Evolutionary conservation across 2,113 vertebrate genomes (phyloP).

Genomic region (Eulacestoma nigropectus): DNA sequence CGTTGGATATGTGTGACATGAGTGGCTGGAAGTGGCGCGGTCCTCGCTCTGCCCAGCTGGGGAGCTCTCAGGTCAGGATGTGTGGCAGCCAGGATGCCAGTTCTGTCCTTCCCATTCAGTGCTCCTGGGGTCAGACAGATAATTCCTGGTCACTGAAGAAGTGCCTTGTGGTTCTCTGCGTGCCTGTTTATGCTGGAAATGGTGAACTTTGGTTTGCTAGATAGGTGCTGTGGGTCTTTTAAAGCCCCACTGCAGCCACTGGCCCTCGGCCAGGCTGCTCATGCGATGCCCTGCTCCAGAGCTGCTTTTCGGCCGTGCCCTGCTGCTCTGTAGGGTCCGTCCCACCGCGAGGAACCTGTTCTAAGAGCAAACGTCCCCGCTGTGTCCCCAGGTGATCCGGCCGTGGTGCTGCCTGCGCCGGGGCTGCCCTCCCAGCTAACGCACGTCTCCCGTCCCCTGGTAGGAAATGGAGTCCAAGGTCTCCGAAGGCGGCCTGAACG

Average conservation of each 20-base stretch:
- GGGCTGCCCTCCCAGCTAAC: constrained; percentile 56
- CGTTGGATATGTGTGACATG: rapidly evolving
- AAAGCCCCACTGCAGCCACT: not conserved
- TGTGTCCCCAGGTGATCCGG: constrained; percentile 73
- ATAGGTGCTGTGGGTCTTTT: not conserved
- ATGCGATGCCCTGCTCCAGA: not conserved
- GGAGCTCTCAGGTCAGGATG: not conserved
- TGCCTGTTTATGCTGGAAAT: not conserved
- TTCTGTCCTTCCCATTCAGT: not conserved
- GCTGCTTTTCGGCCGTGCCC: not conserved
- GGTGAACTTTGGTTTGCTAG: not conserved
- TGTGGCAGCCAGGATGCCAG: not conserved
- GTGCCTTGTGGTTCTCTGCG: not conserved
- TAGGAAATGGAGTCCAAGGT: constrained; percentile 93
- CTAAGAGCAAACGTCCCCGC: not conserved
- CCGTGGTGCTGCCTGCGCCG: constrained; percentile 72
- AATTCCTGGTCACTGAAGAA: not conserved
- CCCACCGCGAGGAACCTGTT: rapidly evolving
- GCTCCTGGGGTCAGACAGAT: not conserved
- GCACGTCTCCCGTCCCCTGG: constrained; percentile 52
- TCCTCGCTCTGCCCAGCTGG: not conserved
- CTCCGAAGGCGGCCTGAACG: constrained; percentile 93
- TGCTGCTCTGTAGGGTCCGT: not conserved
- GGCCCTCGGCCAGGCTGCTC: not conserved
- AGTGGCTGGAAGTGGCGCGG: not conserved